A percentile compares a stretch with the other conserved stretches of the same genome.
Conservation (phyloP, 1,140 invertebrate genomes). For the Parasteatoda tepidariorum region DNA sequence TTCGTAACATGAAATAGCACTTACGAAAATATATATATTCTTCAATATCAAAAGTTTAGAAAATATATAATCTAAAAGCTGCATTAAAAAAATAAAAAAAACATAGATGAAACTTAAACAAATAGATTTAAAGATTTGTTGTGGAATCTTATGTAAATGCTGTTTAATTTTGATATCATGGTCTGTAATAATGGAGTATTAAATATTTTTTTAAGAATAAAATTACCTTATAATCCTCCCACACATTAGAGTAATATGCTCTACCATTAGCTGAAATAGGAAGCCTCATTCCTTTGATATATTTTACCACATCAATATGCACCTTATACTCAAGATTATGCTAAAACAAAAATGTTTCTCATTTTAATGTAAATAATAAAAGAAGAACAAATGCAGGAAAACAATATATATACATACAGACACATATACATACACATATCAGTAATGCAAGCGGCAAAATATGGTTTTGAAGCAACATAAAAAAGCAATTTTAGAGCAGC, state of each 20-base stretch:
- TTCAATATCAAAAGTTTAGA: neutral
- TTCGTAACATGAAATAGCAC: no score
- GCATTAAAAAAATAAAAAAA: neutral
- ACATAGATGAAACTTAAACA: neutral
- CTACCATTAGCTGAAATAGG: constrained; percentile 87
- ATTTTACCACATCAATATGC: constrained; percentile 92
- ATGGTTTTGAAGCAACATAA: neutral
- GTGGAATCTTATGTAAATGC: neutral
- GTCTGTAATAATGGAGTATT: neutral
- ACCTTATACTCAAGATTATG: constrained; percentile 83
- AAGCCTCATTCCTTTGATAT: constrained; percentile 81
- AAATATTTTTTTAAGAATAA: neutral
- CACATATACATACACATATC: neutral
- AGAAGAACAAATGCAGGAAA: neutral
- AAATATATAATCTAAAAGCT: neutral
- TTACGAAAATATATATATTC: no score
- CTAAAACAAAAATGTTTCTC: constrained; percentile 67
- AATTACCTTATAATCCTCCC: constrained; percentile 81
- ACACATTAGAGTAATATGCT: constrained; percentile 75
- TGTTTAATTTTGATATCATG: neutral
- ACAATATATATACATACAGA: neutral
- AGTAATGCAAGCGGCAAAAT: no score
- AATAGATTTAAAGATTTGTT: neutral
- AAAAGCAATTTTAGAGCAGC: no score
- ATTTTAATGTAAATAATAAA: neutral